Evolutionary conservation across 2,113 vertebrate genomes (phyloP).

Genomic region (Hymenochirus boettgeri): DNA sequence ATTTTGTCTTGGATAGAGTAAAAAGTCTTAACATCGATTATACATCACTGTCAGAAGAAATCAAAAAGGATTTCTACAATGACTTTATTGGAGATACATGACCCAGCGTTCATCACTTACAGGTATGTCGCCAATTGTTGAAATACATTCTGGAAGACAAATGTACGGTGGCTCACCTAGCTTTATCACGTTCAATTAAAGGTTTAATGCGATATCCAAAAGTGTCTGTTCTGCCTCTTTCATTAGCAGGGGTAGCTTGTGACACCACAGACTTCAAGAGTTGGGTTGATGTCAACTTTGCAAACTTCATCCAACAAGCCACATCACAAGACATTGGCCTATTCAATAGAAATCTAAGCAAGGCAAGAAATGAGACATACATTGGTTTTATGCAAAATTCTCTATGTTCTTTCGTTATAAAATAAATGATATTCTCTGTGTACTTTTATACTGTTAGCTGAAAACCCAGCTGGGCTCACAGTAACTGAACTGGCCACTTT

Average conservation of each 20-base stretch:
- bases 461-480: background rate
- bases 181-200: background rate
- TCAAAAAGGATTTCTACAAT: background rate
- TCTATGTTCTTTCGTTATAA: too few relatives aligned
- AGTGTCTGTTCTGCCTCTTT: background rate
- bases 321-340: rapidly evolving
- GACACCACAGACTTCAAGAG: background rate
- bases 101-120: background rate
- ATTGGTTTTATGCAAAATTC: background rate
- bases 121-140: background rate
- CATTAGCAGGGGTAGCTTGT: constrained; percentile 25
- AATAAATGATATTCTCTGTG: too few relatives aligned
- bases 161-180: too few relatives aligned
- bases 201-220: background rate
- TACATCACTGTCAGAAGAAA: background rate
- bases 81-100: background rate
- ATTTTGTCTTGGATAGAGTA: background rate
- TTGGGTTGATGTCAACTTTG: constrained; percentile 14
- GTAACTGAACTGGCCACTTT: constrained; percentile 5
- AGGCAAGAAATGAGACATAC: constrained; percentile 3
- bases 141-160: background rate
- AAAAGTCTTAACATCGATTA: background rate
- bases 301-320: constrained; percentile 10
- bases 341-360: constrained; percentile 21
- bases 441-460: too few relatives aligned